phyloP scores from a whole-genome alignment of 2,113 vertebrate genomes.

The Heloderma charlesbogerti region DNA sequence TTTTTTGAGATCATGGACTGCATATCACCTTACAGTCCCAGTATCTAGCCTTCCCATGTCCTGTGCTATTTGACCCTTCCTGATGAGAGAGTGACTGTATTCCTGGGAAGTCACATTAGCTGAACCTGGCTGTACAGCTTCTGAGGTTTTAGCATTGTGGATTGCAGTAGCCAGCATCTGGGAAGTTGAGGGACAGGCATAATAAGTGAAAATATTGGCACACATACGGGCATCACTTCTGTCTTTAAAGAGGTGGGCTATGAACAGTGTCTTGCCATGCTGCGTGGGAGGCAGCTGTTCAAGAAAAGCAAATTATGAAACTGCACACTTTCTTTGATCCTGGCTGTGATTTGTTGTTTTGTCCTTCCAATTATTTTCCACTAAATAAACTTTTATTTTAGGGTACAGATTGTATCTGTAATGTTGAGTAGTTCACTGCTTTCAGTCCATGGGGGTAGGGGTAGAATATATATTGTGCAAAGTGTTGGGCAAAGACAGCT shows the following conservation, averaged over 20 bases:
- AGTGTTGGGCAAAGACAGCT: not conserved
- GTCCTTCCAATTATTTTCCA: not conserved
- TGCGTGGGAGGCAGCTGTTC: not conserved
- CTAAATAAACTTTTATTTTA: not conserved
- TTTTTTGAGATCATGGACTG: not conserved
- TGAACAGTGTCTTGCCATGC: not conserved
- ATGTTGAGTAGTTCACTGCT: not conserved
- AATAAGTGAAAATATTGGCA: no score
- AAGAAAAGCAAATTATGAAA: not conserved
- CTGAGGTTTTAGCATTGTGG: not conserved
- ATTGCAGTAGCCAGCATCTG: no score
- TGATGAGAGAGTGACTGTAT: not conserved
- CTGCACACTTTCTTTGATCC: not conserved
- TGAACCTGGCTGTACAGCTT: not conserved
- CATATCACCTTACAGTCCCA: not conserved
- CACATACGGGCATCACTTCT: no score
- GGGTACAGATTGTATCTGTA: not conserved
- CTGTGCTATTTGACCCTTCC: not conserved
- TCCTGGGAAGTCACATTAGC: not conserved
- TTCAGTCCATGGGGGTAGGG: not conserved
- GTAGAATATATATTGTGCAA: not conserved
- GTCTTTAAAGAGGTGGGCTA: not conserved
- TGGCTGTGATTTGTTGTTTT: not conserved
- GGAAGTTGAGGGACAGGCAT: no score
- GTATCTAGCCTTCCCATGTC: not conserved